Conservation (phyloP, 2,888 invertebrate species). For the Stegana nigrithorax region DNA sequence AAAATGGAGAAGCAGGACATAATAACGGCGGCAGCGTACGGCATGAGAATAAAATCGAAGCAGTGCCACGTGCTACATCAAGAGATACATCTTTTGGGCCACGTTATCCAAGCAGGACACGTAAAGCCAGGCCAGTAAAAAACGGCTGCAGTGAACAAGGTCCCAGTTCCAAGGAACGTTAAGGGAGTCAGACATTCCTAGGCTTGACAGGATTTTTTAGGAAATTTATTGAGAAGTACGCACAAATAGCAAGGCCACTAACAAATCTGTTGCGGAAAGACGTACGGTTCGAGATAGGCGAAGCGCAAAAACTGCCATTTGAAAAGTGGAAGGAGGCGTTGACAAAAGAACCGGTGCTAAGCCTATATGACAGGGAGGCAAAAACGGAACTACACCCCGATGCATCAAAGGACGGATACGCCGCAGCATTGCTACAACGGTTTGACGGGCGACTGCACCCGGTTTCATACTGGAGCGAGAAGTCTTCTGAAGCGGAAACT, state of each 20-base stretch:
- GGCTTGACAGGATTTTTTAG: no score
- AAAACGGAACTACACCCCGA: background rate
- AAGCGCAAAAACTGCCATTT: conserved; percentile 15
- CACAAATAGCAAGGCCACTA: conserved; percentile 2
- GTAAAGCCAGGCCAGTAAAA: background rate
- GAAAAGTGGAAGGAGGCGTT: background rate
- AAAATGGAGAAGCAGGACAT: background rate
- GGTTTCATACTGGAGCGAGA: background rate
- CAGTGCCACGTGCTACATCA: background rate
- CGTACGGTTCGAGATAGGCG: background rate
- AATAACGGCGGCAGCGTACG: background rate
- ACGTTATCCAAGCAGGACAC: background rate
- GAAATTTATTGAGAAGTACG: conserved; percentile 14
- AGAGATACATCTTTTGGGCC: background rate
- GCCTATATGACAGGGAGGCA: background rate
- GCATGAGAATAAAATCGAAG: background rate
- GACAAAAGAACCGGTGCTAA: background rate
- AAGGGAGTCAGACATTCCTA: background rate
- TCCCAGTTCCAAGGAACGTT: background rate
- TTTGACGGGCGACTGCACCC: background rate
- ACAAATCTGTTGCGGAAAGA: conserved; percentile 9
- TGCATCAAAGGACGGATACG: background rate
- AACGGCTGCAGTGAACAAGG: background rate
- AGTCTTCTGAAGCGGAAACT: background rate
- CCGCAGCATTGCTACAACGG: background rate